phyloP scores from a whole-genome alignment of 2,113 vertebrate genomes.

The Urocynchramus pylzowi region DNA sequence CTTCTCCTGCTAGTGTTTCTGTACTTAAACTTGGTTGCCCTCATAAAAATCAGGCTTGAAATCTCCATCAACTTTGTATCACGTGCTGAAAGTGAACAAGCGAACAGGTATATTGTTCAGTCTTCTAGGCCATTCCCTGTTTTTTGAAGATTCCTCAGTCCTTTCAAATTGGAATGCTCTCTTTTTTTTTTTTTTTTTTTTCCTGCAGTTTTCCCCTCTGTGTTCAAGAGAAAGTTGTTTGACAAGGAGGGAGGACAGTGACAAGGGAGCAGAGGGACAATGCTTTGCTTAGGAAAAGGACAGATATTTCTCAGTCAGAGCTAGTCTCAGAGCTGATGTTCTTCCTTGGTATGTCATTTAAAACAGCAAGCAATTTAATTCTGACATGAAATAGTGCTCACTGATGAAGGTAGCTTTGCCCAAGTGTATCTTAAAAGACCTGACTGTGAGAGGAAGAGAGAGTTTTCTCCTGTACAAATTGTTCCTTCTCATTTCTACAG shows the following conservation, averaged over 20 bases:
- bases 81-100: not conserved
- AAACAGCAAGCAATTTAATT: not conserved
- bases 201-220: not conserved
- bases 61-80: not conserved
- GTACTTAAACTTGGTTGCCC: not conserved
- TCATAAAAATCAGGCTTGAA: not conserved
- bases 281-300: not conserved
- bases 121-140: not conserved
- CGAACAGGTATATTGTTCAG: not conserved
- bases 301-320: not conserved
- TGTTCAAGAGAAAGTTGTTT: not conserved
- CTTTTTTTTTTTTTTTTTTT: not conserved
- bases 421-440: not conserved
- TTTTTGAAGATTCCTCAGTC: not conserved
- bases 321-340: not conserved
- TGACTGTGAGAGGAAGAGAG: not conserved
- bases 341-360: not conserved
- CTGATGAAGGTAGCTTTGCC: not conserved
- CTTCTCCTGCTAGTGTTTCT: not conserved
- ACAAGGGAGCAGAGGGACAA: not conserved
- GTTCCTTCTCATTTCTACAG: not conserved
- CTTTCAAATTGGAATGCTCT: not conserved
- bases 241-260: not conserved
- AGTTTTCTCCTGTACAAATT: not conserved
- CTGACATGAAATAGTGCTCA: not conserved